Evolutionary conservation across 2,113 vertebrate species (phyloP), one percentile per base, ranked within the genome.

Genomic region (Syngnathus floridae): DNA sequence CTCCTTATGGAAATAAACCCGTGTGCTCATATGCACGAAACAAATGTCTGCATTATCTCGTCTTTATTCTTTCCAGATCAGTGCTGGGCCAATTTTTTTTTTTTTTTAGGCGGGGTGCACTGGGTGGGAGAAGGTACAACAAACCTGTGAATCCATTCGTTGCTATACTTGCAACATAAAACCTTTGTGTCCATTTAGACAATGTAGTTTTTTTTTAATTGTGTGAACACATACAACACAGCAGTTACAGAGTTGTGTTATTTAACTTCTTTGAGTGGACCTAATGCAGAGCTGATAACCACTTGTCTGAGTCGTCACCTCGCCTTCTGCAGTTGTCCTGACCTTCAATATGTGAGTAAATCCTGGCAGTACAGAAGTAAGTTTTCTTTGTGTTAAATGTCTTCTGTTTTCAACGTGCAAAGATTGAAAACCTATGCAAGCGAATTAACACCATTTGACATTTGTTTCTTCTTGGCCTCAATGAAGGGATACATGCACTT

Each of bases 1-100:
- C 90, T 94, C 91, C 92, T 89, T 91, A 93, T 97, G 93, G 92
- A 94, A 90, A 90, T 90, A 91, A 91, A 89, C 64, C 67, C 74
- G 57, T 46, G 86, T 88, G 85, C 88, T 72, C 52, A 70, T n/a
- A 40, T 51, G 82, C 87, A 88, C 88, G 80, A 83, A 84, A 83
- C 70, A 73, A 70, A 74, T 4, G 55, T 41, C 1, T n/a, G 9
- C 17, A 17, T 37, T 36, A 6, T 66, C 45, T 51, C 60, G 70
- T 64, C 57, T 57, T 49, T 5, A 2, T 12, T 22, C 12, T 26
- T 59, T 37, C 56, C 7, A 22, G 5, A 6, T 37, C 26, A 7
- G 22, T 31, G 52, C 5, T 54, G 4, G 52, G 16, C 54, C 13
- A 0, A 7, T 45, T 45, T 45, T 11, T 49, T 19, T 49, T 41